A percentile compares a stretch with the other conserved stretches of the same genome.
phyloP scores from a whole-genome alignment of 2,888 invertebrate species.

The Tetragonula carbonaria region DNA sequence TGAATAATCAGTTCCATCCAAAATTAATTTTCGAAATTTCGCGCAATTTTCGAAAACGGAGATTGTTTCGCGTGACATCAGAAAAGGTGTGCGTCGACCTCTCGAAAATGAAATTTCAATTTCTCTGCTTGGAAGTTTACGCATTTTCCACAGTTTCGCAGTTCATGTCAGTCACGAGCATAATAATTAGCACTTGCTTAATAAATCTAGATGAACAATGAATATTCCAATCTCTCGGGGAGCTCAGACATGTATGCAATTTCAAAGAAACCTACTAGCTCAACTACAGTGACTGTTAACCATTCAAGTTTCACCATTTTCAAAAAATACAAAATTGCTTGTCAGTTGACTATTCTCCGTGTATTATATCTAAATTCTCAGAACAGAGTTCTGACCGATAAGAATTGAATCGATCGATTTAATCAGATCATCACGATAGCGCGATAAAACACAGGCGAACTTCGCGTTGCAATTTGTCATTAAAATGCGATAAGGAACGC shows the following conservation, averaged over 20 bases:
- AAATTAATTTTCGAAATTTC: neutral
- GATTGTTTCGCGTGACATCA: neutral
- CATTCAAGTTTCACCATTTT: neutral
- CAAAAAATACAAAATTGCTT: neutral
- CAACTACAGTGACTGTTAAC: neutral
- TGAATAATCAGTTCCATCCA: slow-evolving; percentile 6
- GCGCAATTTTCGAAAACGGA: neutral
- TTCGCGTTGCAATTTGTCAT: neutral
- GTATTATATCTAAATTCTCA: too few relatives aligned
- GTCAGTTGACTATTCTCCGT: too few relatives aligned
- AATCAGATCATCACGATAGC: neutral
- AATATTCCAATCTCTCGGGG: neutral
- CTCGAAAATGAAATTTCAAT: neutral
- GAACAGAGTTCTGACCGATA: too few relatives aligned
- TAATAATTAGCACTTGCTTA: neutral
- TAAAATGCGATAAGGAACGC: slow-evolving; percentile 30
- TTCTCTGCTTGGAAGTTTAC: neutral
- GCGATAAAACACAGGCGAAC: neutral
- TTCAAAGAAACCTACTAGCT: neutral
- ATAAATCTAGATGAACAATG: neutral
- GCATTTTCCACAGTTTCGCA: neutral
- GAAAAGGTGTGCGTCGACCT: neutral
- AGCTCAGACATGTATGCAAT: neutral
- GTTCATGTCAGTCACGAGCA: neutral
- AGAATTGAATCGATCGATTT: too few relatives aligned